A percentile compares a stretch with the other conserved stretches of the same genome.
These are phyloP conservation scores for Spilosoma lubricipeda DNA, from an alignment of 2,888 invertebrate genomes.

Conservation along the genomic window DNA sequence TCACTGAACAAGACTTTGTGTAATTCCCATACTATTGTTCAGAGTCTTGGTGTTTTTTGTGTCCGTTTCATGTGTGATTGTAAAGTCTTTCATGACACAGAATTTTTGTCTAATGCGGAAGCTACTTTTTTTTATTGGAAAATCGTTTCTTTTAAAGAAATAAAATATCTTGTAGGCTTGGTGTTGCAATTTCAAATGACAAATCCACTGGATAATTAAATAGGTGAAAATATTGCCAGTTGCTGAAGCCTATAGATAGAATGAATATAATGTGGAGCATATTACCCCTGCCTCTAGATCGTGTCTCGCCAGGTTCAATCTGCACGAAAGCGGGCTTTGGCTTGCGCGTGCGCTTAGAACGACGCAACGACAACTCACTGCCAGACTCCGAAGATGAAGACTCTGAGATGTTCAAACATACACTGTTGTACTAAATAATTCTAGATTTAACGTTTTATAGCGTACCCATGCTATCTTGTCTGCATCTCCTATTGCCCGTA, in stretches of 20 bases:
- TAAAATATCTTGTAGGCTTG: background rate
- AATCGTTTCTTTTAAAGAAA: no score
- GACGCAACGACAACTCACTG: slow-evolving; percentile 75
- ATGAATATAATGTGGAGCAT: background rate
- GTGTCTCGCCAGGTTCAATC: slow-evolving; percentile 72
- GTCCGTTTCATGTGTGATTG: no score
- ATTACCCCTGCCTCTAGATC: slow-evolving; percentile 65
- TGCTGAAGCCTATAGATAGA: background rate
- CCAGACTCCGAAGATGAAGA: slow-evolving; percentile 79
- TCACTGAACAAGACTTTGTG: no score
- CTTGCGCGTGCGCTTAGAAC: slow-evolving; percentile 80
- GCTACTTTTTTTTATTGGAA: no score
- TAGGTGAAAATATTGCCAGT: background rate
- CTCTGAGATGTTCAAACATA: slow-evolving; percentile 48
- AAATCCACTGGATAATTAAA: background rate
- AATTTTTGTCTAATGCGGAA: no score
- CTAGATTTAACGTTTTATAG: no score
- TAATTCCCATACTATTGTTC: no score
- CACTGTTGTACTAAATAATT: background rate
- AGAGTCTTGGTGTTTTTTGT: no score
- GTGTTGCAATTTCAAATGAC: background rate
- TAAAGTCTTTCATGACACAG: no score
- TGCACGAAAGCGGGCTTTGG: slow-evolving; percentile 80
- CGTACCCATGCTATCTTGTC: no score
- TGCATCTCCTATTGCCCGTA: no score